phyloP scores from a whole-genome alignment of 2,888 invertebrate species.

The Eucera pruinosa region DNA sequence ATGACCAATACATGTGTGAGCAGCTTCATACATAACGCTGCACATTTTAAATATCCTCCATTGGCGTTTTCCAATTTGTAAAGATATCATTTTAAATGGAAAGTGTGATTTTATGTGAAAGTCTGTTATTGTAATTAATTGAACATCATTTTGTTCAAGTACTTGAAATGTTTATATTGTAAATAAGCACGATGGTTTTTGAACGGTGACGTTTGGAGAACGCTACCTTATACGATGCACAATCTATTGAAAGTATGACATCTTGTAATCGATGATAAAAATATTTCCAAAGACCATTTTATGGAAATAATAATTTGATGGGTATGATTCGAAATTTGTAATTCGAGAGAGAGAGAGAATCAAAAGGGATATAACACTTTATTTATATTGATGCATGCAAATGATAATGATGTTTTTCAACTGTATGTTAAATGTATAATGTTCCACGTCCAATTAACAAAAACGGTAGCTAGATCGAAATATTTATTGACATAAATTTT shows the following conservation, averaged over 20 bases:
- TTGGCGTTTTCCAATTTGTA: slow-evolving; percentile 28
- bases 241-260: slow-evolving; percentile 54
- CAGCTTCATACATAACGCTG: slow-evolving; percentile 12
- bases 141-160: slow-evolving; percentile 6
- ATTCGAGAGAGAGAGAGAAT: no score
- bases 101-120: slow-evolving; percentile 8
- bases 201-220: slow-evolving; percentile 23
- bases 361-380: slow-evolving; percentile 44
- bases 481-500: slow-evolving; percentile 57
- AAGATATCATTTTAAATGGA: slow-evolving; percentile 14
- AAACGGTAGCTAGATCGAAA: slow-evolving; percentile 46
- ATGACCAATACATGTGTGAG: slow-evolving; percentile 19
- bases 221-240: slow-evolving; percentile 37
- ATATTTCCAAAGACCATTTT: background rate
- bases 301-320: slow-evolving; percentile 30
- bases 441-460: slow-evolving; percentile 38
- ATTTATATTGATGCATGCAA: slow-evolving; percentile 40
- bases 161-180: slow-evolving; percentile 29
- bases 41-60: background rate
- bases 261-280: slow-evolving; percentile 26
- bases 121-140: background rate
- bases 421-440: slow-evolving; percentile 52
- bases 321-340: slow-evolving; percentile 43
- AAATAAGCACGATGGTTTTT: slow-evolving; percentile 29
- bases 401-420: slow-evolving; percentile 39